Percentiles rank a stretch among this genome's conserved stretches.
These are phyloP conservation scores for Agrotis ipsilon DNA, from an alignment of 2,888 invertebrate species.

Conservation along the genomic window DNA sequence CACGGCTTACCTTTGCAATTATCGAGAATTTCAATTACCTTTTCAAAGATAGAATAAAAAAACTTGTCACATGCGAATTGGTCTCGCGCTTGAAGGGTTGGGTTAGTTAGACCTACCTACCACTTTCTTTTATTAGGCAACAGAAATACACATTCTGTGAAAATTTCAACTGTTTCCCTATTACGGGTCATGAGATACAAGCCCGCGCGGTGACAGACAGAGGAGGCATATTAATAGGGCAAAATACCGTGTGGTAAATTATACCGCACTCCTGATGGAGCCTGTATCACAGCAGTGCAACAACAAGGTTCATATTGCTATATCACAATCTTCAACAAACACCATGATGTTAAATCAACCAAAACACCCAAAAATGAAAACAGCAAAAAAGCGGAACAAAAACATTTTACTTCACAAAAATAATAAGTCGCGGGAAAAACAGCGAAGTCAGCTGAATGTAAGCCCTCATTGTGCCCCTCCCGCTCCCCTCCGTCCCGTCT, in stretches of 20 bases:
- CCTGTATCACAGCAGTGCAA: background rate
- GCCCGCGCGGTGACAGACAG: too few relatives aligned
- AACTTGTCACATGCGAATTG: too few relatives aligned
- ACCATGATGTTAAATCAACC: conserved; percentile 1
- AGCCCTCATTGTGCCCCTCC: conserved; percentile 49
- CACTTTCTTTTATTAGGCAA: too few relatives aligned
- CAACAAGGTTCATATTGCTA: background rate
- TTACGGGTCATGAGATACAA: too few relatives aligned
- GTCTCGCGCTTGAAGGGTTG: too few relatives aligned
- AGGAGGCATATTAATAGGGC: too few relatives aligned
- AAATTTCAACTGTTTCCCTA: too few relatives aligned
- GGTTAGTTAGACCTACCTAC: too few relatives aligned
- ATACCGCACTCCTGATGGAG: background rate
- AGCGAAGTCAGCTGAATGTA: conserved; percentile 72
- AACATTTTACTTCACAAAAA: conserved; percentile 72
- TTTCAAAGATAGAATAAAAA: too few relatives aligned
- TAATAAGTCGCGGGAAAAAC: conserved; percentile 67
- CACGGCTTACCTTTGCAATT: background rate
- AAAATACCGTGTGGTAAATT: too few relatives aligned
- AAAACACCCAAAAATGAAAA: conserved; percentile 18
- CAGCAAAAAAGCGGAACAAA: conserved; percentile 60
- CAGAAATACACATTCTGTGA: too few relatives aligned
- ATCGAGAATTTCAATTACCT: too few relatives aligned
- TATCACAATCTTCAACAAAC: background rate
- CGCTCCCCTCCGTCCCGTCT: conserved; percentile 65